Percentiles rank a stretch among this genome's conserved stretches.
These are phyloP conservation scores for Drosophila tani DNA, from an alignment of 1,140 invertebrate genomes.

Conservation along the genomic window DNA sequence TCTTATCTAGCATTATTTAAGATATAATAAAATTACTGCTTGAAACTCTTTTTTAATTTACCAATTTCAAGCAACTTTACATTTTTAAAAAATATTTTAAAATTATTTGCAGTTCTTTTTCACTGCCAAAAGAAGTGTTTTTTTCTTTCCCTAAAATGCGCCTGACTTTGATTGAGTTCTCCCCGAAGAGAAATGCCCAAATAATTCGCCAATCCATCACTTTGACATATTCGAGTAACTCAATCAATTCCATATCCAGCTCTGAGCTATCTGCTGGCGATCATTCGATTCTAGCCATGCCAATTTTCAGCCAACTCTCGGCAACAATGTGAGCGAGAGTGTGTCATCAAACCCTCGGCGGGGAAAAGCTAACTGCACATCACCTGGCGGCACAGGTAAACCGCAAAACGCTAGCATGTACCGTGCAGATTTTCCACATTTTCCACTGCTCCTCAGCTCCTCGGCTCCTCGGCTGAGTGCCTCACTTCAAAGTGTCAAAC, in stretches of 20 bases:
- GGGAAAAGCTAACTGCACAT: conserved; percentile 61
- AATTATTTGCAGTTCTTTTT: no score
- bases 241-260: conserved; percentile 8
- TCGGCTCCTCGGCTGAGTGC: conserved; percentile 73
- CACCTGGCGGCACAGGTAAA: conserved; percentile 60
- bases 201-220: conserved; percentile 7
- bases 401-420: conserved; percentile 54
- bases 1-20: no score
- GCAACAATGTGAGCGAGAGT: conserved; percentile 15
- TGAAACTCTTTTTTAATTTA: background rate
- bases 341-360: conserved; percentile 34
- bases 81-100: background rate
- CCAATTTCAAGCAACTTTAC: background rate
- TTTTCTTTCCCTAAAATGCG: background rate
- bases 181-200: background rate
- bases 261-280: background rate
- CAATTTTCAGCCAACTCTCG: background rate
- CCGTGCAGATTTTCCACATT: conserved; percentile 33
- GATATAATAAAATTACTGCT: background rate
- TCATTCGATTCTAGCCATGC: conserved; percentile 14
- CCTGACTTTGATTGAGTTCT: background rate
- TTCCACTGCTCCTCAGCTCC: conserved; percentile 18
- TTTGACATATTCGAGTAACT: background rate
- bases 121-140: background rate
- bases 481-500: conserved; percentile 83